These are phyloP conservation scores for Peucedramus taeniatus DNA, from an alignment of 2,113 vertebrate genomes.

Conservation along the genomic window DNA sequence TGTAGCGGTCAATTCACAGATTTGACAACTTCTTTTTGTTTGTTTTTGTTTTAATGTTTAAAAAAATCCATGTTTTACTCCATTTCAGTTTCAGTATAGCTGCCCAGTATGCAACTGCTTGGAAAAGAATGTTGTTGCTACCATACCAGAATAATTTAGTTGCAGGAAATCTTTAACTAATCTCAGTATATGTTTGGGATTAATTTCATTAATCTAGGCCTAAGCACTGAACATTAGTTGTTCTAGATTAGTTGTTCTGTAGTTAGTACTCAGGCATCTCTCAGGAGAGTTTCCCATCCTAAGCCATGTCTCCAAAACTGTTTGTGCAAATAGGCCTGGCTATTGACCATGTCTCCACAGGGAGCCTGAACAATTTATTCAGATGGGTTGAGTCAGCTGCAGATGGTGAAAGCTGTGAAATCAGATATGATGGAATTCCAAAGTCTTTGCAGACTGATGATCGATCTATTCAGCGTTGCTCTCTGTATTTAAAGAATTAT, in stretches of 20 bases:
- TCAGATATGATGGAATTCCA: background rate
- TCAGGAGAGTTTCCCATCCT: background rate
- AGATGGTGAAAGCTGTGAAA: background rate
- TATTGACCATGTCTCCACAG: background rate
- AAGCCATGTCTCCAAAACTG: background rate
- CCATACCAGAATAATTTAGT: background rate
- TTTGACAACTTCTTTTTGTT: background rate
- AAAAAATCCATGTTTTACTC: background rate
- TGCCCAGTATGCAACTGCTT: background rate
- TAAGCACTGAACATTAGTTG: background rate
- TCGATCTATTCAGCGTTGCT: background rate
- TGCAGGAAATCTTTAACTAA: background rate
- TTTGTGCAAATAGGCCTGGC: background rate
- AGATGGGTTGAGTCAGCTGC: background rate
- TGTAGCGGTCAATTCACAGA: background rate
- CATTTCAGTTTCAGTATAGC: background rate
- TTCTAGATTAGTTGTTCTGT: background rate
- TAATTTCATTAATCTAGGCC: background rate
- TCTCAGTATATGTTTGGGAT: background rate
- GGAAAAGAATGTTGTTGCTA: background rate
- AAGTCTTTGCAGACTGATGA: background rate
- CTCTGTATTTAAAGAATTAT: background rate
- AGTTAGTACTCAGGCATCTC: background rate
- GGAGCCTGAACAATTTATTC: background rate
- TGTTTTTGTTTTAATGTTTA: background rate